Conservation (phyloP, 2,888 invertebrate genomes). For the Boloria selene region DNA sequence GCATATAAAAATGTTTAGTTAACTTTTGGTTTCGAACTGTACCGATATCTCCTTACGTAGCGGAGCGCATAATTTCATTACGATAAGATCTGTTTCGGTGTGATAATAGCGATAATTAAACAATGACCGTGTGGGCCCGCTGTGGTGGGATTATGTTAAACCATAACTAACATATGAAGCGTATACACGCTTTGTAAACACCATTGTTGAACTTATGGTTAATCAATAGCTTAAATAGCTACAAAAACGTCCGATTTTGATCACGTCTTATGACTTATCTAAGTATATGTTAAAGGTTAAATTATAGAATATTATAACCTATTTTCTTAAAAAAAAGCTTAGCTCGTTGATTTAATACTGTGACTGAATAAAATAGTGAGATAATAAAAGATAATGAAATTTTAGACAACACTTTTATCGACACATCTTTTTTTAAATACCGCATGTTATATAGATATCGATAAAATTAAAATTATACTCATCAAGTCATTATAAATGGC, state of each 20-base stretch:
- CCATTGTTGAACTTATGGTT: neutral
- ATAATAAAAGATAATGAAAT: no score
- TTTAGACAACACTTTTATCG: no score
- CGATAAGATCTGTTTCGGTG: conserved; percentile 51
- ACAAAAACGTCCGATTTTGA: no score
- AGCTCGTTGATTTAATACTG: no score
- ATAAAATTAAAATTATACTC: neutral
- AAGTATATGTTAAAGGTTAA: no score
- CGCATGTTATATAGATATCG: neutral
- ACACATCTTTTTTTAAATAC: no score
- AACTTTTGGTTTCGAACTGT: conserved; percentile 42
- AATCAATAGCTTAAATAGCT: no score
- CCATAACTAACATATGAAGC: conserved; percentile 10
- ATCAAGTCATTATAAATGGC: conserved; percentile 16
- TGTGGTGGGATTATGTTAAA: conserved; percentile 28
- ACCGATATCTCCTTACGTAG: conserved; percentile 50
- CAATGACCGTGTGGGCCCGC: conserved; percentile 45
- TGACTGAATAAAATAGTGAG: no score
- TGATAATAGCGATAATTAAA: conserved; percentile 51
- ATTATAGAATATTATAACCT: no score
- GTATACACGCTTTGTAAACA: conserved; percentile 7
- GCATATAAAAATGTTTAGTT: neutral
- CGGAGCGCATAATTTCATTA: conserved; percentile 59
- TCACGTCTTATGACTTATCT: no score
- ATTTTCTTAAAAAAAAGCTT: no score